Conservation (phyloP, 2,888 invertebrate genomes). For the Drosophila niveifrons region DNA sequence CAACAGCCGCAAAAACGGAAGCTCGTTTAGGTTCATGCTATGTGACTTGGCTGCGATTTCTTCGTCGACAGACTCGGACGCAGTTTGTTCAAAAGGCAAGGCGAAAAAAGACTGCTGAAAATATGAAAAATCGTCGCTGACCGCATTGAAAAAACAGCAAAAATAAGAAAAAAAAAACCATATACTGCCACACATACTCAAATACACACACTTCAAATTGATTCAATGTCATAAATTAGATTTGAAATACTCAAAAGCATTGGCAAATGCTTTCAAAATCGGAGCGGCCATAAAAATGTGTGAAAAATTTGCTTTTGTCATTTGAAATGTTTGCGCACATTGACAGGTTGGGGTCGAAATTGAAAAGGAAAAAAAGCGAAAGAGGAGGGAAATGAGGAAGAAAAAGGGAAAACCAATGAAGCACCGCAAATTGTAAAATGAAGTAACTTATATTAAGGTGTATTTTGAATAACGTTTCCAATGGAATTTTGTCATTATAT, state of each 20-base stretch:
- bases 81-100: slow-evolving; percentile 30
- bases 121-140: slow-evolving; percentile 79
- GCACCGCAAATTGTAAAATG: slow-evolving; percentile 62
- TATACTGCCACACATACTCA: slow-evolving; percentile 25
- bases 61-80: slow-evolving; percentile 58
- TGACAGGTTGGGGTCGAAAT: not conserved
- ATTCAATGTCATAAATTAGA: slow-evolving; percentile 82
- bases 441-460: slow-evolving; percentile 78
- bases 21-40: slow-evolving; percentile 38
- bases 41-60: slow-evolving; percentile 67
- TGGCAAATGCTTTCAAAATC: slow-evolving; percentile 36
- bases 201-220: slow-evolving; percentile 63
- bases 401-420: slow-evolving; percentile 54
- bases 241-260: slow-evolving; percentile 77
- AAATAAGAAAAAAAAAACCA: slow-evolving; percentile 11
- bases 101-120: slow-evolving; percentile 62
- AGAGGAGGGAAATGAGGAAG: not conserved
- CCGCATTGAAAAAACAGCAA: slow-evolving; percentile 49
- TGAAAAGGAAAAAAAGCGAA: slow-evolving; percentile 12
- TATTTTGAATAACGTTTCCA: slow-evolving; percentile 76
- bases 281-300: slow-evolving; percentile 74
- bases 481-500: slow-evolving; percentile 42
- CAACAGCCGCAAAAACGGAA: slow-evolving; percentile 24
- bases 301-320: slow-evolving; percentile 65
- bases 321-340: slow-evolving; percentile 55